phyloP scores from a whole-genome alignment of 2,888 invertebrate species.

The Drosophila kuntzei region DNA sequence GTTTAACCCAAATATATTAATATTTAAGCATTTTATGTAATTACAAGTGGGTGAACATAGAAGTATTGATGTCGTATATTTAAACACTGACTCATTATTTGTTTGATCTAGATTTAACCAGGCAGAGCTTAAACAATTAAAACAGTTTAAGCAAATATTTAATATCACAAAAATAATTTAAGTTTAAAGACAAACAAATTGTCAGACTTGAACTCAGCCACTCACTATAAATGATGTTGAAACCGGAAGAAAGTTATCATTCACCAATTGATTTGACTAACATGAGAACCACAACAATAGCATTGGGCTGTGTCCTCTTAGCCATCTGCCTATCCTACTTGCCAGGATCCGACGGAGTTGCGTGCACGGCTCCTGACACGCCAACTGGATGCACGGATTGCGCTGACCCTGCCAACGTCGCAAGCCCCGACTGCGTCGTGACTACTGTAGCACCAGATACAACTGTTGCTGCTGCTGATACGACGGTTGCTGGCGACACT shows the following conservation, averaged over 20 bases:
- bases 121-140: no score
- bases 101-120: no score
- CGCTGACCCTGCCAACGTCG: not conserved
- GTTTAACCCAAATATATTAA: no score
- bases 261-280: not conserved
- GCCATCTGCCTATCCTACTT: conserved; percentile 25
- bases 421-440: not conserved
- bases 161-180: no score
- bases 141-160: no score
- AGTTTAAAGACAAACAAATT: no score
- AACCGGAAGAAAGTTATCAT: conserved; percentile 16
- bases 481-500: not conserved
- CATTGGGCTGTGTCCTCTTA: conserved; percentile 32
- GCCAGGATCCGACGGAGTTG: conserved; percentile 11
- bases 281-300: conserved; percentile 24
- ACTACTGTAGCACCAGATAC: not conserved
- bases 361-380: conserved; percentile 5
- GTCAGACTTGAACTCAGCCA: not conserved
- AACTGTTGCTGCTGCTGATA: not conserved
- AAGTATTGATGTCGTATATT: no score
- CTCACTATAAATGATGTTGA: conserved; percentile 25
- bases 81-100: no score
- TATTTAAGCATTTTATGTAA: no score
- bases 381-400: conserved; percentile 6
- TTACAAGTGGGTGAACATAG: no score